phyloP scores from a whole-genome alignment of 2,888 invertebrate genomes.

The Vannuccia rotundouncinata region DNA sequence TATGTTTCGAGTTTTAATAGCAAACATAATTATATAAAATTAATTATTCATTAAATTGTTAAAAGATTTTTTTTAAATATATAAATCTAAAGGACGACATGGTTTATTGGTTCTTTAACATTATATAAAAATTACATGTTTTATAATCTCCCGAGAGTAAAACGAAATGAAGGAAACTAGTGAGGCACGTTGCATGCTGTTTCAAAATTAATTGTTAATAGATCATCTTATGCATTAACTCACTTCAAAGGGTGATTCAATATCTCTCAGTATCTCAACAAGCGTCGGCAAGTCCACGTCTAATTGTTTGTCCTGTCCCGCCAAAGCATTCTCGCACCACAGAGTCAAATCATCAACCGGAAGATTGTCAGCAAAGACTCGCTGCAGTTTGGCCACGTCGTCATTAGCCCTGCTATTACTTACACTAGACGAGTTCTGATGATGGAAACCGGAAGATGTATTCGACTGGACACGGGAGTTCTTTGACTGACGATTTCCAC shows the following conservation, averaged over 20 bases:
- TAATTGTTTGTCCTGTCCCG: conserved; percentile 2
- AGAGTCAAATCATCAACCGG: background rate
- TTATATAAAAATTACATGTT: too few species aligned
- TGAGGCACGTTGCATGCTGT: too few species aligned
- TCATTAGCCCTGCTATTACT: background rate
- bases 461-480: background rate
- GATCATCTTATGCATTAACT: too few species aligned
- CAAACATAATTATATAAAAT: too few species aligned
- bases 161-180: too few species aligned
- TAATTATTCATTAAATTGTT: too few species aligned
- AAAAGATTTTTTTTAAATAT: too few species aligned
- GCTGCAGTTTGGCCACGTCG: conserved; percentile 10
- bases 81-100: too few species aligned
- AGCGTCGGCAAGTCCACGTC: conserved; percentile 22
- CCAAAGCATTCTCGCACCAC: conserved; percentile 21
- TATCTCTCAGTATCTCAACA: conserved; percentile 14
- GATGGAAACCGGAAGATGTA: background rate
- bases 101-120: too few species aligned
- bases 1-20: too few species aligned
- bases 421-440: background rate
- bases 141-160: too few species aligned
- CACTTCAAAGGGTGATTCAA: conserved; percentile 21
- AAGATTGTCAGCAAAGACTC: conserved; percentile 3
- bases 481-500: background rate
- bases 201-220: too few species aligned